phyloP scores from a whole-genome alignment of 2,888 invertebrate species.

The Celastrina argiolus region DNA sequence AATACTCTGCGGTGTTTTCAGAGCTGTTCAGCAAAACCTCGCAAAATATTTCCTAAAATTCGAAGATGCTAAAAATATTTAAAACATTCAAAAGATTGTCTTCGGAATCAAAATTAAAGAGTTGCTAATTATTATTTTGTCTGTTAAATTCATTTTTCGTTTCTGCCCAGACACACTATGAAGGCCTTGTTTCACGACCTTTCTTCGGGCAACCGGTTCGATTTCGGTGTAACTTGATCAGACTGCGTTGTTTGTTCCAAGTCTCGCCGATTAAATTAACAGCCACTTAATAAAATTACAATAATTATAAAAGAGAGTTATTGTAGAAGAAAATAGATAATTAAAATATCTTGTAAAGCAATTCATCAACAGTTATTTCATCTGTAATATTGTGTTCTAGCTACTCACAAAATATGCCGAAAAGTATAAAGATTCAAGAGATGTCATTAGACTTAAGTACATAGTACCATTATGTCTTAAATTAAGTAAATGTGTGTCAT shows the following conservation, averaged over 20 bases:
- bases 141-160: not conserved
- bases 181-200: not conserved
- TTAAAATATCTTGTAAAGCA: not conserved
- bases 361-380: not conserved
- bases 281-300: not conserved
- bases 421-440: not conserved
- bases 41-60: no score
- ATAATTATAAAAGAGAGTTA: not conserved
- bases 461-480: not conserved
- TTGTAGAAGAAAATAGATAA: not conserved
- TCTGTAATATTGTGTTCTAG: no score
- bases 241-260: not conserved
- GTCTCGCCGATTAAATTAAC: not conserved
- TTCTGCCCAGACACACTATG: not conserved
- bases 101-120: no score
- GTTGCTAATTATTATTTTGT: not conserved
- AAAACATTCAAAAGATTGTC: no score
- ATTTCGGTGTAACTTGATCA: not conserved
- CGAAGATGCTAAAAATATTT: no score
- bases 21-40: no score
- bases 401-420: not conserved
- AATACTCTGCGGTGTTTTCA: no score
- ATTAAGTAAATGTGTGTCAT: no score
- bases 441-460: not conserved
- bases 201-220: slow-evolving; percentile 2